Evolutionary conservation across 2,888 invertebrate genomes (phyloP), one percentile per base, ranked within the genome.

Genomic region (Coronaproctus castanopsis): DNA sequence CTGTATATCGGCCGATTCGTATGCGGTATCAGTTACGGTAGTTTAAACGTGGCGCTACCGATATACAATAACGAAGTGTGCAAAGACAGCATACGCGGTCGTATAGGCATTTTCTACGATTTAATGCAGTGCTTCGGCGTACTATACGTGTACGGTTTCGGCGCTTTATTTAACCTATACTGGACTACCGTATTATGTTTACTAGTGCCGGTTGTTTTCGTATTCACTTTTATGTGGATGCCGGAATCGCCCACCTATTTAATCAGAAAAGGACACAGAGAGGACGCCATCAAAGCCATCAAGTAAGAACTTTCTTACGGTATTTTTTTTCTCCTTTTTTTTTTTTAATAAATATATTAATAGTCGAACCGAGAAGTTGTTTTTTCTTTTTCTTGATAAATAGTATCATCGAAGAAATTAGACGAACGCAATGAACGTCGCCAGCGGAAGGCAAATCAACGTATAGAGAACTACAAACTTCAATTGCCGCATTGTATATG

Each of bases 41-140:
- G 73, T 53, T 67, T 70, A 0, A 72, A 72, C 2, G 65, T 70
- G 18, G 70, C 70, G 10, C 70, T 70, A 5, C 75, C 76, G 0
- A 69, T 75, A 56, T 71, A 69, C 65, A 67, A 67, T 55, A 67
- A 67, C 8, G 77, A 77, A 66, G 72, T 74, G 8, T 70, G 75
- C 0, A 71, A 72, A n/a, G 71, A 71, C 21, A 67, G 70, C 2
- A 65, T 72, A 20, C 68, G 77, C 52, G 77, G 77, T 2, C 68
- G 71, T 36, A 67, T 77, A 1, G 76, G 76, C 18, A 70, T 74
- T 2, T 71, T 73, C 49, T 72, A 74, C 58, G 76, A 77, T 0
- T 80, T 86, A 62, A 80, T 90, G 66, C 86, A 87, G 67, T 74
- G 81, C 1, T 55, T 79, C 2, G 89, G 88, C 2, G 78, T 83